Evolutionary conservation across 1,140 invertebrate genomes (phyloP), one percentile per base, ranked within the genome.

Genomic region (Adelges cooleyi): DNA sequence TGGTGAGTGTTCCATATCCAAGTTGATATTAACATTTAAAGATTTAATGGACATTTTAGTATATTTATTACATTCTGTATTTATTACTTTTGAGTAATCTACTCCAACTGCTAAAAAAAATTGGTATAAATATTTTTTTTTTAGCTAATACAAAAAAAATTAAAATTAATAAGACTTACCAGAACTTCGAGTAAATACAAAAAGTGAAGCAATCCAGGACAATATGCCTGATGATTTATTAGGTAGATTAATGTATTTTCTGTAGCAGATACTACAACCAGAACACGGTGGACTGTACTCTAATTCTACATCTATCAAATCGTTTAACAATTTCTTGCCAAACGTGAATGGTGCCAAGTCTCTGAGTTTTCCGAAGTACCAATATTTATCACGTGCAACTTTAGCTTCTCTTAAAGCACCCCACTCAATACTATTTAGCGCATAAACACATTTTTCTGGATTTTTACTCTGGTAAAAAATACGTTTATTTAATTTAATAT

Each of bases 381-480:
- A 95, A 74, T 93, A 94, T 73, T 86, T 86, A 66, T 89, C 84
- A 68, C 82, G 83, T 65, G 75, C 78, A 11, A 80, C 79, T 62
- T 86, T 74, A 3, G 87, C 85, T 77, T 96, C 89, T 71, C 86
- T 78, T 73, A 88, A 88, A 13, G 84, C 82, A 49, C 93, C 92
- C 84, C 87, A 89, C 72, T 91, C 84, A 46, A 97, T 75, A 1
- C 80, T 77, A 66, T 81, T 80, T 44, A 94, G 73, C 5, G 89
- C 85, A 79, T 85, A 97, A 66, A 93, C 82, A 62, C 17, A 87
- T 82, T 74, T 86, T 86, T 42, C 44, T 15, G 50, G 59, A 17
- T 52, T 54, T 50, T 6, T 65, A 22, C 53, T 65, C 46, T 33
- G 38, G 13, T 36, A 36, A 2, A 67, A 65, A 53, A 38, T 20